Percentiles rank a stretch among this genome's conserved stretches.
These are phyloP conservation scores for Limnephilus lunatus DNA, from an alignment of 2,888 invertebrate genomes.

Conservation along the genomic window DNA sequence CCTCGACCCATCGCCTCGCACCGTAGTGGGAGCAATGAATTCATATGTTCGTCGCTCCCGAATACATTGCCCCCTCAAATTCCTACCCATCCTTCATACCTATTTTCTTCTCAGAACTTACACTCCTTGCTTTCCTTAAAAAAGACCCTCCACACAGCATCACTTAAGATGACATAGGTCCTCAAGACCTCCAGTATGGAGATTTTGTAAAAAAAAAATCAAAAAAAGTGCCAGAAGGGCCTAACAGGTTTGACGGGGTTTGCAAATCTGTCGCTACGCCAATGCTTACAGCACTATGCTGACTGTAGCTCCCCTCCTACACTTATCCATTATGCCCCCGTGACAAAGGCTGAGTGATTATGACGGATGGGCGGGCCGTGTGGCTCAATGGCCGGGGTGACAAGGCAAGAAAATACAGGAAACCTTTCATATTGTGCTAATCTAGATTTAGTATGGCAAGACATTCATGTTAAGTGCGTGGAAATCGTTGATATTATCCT, in stretches of 20 bases:
- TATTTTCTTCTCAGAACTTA: too few relatives aligned
- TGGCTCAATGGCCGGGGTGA: background rate
- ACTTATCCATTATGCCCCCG: background rate
- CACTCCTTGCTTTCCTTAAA: too few relatives aligned
- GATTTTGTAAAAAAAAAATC: too few relatives aligned
- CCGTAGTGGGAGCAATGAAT: too few relatives aligned
- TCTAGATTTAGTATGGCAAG: background rate
- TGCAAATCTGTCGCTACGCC: background rate
- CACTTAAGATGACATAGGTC: too few relatives aligned
- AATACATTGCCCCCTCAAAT: too few relatives aligned
- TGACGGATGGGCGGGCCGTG: background rate
- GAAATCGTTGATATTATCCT: background rate
- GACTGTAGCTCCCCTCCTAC: background rate
- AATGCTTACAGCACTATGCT: background rate
- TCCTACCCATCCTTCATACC: too few relatives aligned
- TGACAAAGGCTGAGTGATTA: background rate
- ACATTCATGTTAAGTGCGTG: background rate
- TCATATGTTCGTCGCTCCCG: too few relatives aligned
- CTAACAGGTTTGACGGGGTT: background rate
- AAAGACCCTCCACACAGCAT: too few relatives aligned
- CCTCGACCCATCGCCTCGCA: too few relatives aligned
- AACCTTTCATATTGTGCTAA: background rate
- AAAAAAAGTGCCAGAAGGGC: too few relatives aligned
- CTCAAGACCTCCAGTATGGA: too few relatives aligned
- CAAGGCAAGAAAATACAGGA: background rate